Evolutionary conservation across 2,888 invertebrate genomes (phyloP).

Genomic region (Ophion ventricosus): DNA sequence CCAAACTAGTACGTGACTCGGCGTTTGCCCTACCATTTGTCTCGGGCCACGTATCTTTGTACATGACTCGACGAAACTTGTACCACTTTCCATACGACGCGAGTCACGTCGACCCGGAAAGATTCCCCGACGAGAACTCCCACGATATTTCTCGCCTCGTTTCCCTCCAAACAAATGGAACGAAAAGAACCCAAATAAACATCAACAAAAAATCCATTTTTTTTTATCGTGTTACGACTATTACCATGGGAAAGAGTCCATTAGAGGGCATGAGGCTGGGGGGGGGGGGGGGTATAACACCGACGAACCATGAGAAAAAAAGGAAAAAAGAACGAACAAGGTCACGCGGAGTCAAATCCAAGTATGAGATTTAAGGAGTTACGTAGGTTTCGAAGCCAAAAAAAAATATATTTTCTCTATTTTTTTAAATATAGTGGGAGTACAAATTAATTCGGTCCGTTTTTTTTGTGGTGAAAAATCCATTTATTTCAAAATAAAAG

Average conservation of each 20-base stretch:
- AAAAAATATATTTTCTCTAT: too few relatives aligned
- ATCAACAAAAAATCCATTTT: slow-evolving; percentile 2
- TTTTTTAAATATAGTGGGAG: too few relatives aligned
- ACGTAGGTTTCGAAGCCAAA: too few relatives aligned
- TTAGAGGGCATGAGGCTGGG: neutral
- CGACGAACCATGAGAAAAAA: neutral
- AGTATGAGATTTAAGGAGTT: too few relatives aligned
- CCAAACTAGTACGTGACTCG: slow-evolving; percentile 7
- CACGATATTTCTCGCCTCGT: neutral
- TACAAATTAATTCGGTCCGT: too few relatives aligned
- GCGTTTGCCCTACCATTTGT: slow-evolving; percentile 42
- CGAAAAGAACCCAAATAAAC: neutral
- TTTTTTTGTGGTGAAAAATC: too few relatives aligned
- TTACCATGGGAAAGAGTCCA: neutral
- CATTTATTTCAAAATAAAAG: too few relatives aligned
- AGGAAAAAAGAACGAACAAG: neutral
- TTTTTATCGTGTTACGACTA: neutral
- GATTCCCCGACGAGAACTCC: slow-evolving; percentile 9
- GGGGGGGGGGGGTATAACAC: neutral
- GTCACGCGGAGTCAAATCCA: too few relatives aligned
- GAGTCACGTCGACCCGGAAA: neutral
- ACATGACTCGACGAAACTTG: slow-evolving; percentile 45
- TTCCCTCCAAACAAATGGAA: neutral
- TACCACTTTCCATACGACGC: slow-evolving; percentile 7
- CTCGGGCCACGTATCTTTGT: slow-evolving; percentile 32